Conservation (phyloP, 2,888 invertebrate species). For the Deroplatys truncata region DNA sequence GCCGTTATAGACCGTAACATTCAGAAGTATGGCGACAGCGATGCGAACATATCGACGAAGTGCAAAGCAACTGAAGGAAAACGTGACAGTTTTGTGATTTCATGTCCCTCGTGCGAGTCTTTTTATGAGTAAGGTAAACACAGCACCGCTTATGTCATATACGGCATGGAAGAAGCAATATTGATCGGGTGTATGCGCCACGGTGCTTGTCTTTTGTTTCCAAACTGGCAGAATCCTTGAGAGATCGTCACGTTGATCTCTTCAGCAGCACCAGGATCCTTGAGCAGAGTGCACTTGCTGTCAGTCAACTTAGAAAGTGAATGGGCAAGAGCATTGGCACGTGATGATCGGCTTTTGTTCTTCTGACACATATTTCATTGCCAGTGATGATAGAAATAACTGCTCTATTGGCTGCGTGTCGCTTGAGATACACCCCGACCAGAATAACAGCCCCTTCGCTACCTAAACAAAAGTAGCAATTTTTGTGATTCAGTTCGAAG, state of each 20-base stretch:
- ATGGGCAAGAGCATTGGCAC: neutral
- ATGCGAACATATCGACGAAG: too few species aligned
- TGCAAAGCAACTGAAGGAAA: too few species aligned
- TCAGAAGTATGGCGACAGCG: too few species aligned
- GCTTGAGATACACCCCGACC: too few species aligned
- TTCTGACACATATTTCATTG: neutral
- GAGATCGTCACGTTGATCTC: neutral
- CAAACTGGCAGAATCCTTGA: neutral
- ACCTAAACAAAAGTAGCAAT: too few species aligned
- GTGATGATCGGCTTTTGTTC: neutral
- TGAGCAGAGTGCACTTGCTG: neutral
- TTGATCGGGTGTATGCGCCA: neutral
- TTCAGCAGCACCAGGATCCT: neutral
- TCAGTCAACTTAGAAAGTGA: neutral
- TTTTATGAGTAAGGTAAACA: too few species aligned
- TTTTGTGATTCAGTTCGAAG: too few species aligned
- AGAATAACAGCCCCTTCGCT: too few species aligned
- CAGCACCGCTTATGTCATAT: too few species aligned
- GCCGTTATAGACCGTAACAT: too few species aligned
- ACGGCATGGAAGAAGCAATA: neutral
- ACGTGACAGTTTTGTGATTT: too few species aligned
- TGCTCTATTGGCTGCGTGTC: neutral
- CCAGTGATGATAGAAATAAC: neutral
- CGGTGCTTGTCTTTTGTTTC: neutral
- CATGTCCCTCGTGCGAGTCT: too few species aligned